Base-by-base conservation (phyloP, 2,888 invertebrate species). In the Cylindroiulus punctatus region DNA sequence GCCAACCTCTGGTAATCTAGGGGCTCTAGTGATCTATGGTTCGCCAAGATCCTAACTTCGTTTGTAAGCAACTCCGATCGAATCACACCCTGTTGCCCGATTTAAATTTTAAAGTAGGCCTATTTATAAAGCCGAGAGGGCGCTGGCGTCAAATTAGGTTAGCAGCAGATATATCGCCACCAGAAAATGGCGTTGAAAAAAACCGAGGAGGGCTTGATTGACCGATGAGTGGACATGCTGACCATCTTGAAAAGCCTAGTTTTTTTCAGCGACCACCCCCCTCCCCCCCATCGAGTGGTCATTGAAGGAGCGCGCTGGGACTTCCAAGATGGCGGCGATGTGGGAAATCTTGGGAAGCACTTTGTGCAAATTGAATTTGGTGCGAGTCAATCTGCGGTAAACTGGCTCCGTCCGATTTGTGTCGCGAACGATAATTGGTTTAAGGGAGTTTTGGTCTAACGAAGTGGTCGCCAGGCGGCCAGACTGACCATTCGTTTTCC, bases 301-400 rank as follows among this genome's bases (percentile, higher is more conserved):
- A 42, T 42, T 42, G 5, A 42, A 42, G 42, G 7, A 5, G 42
- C 42, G 47, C 47, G 47, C 12, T 47, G 47, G 47, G 47, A 47
- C 47, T 47, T 47, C 5, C 12, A 47, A 47, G 47, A 47, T 47
- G 47, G 47, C 47, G 81, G 40, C 84, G 47, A 84, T 44, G 14
- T 85, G 85, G 85, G 85, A 85, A 85, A 85, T 85, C 85, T 30
- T 81, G 85, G 65, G 65, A 85, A 85, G 30, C 57, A 85, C 40
- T n/a, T 36, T 36, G 40, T 19, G 32, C 52, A 85, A 65, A 65
- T 85, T 30, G 40, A 85, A 76, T 76, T 65, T 65, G 57, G 26
- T 85, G 84, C 26, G 44, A 85, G 85, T 85, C 85, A 85, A 85
- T 85, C 85, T 85, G 85, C 40, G 85, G 85, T 85, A 26, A 85